Evolutionary conservation across 1,140 invertebrate genomes (phyloP).

Genomic region (Asbolus verrucosus): DNA sequence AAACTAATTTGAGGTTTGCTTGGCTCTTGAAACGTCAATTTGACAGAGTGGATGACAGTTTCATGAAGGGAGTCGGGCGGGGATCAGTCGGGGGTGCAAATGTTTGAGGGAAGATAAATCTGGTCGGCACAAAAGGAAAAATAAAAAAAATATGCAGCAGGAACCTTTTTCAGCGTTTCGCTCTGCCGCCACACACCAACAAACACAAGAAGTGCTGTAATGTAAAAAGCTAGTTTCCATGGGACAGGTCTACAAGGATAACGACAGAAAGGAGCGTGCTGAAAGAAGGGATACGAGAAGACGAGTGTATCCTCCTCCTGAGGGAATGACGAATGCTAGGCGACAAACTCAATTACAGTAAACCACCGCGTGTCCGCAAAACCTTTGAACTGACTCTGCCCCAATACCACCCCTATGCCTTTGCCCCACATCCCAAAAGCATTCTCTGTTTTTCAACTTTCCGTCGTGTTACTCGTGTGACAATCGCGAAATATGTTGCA

Average conservation of each 20-base stretch:
- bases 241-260: constrained; percentile 37
- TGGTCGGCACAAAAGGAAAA: constrained; percentile 26
- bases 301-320: constrained; percentile 53
- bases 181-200: constrained; percentile 24
- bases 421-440: constrained; percentile 32
- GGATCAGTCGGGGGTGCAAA: background rate
- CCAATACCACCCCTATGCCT: constrained; percentile 43
- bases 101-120: constrained; percentile 37
- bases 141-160: constrained; percentile 37
- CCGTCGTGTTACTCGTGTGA: constrained; percentile 24
- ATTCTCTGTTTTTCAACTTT: constrained; percentile 41
- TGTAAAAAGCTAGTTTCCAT: constrained; percentile 45
- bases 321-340: constrained; percentile 57
- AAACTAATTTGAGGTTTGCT: constrained; percentile 17
- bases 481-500: constrained; percentile 36
- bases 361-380: constrained; percentile 60
- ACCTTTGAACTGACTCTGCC: constrained; percentile 58
- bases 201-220: constrained; percentile 42
- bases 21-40: constrained; percentile 19
- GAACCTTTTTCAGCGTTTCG: constrained; percentile 32
- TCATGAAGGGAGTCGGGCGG: background rate
- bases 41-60: constrained; percentile 22
- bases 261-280: constrained; percentile 40
- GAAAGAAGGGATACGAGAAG: constrained; percentile 34
- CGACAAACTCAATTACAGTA: constrained; percentile 62